Percentiles rank a stretch among this genome's conserved stretches.
Evolutionary conservation across 2,888 invertebrate species (phyloP).

Genomic region (Bombylius major): DNA sequence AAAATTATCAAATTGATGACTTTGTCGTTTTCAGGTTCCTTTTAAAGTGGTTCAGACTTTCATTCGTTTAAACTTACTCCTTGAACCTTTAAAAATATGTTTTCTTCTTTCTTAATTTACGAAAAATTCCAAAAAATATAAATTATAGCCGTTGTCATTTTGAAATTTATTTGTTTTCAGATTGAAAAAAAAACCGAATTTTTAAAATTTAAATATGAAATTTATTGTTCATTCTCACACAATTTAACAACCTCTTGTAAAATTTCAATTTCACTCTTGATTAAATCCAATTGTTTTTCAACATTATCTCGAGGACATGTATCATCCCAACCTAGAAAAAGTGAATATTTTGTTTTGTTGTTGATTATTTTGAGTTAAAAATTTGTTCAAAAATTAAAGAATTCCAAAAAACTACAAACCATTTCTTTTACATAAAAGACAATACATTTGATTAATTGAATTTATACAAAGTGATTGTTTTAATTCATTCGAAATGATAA

Average conservation of each 20-base stretch:
- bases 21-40: too few relatives aligned
- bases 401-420: slow-evolving; percentile 12
- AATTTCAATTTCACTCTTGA: slow-evolving; percentile 28
- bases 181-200: too few relatives aligned
- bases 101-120: too few relatives aligned
- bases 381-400: not conserved
- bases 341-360: not conserved
- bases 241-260: slow-evolving; percentile 22
- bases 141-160: too few relatives aligned
- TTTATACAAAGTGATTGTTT: slow-evolving; percentile 27
- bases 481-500: slow-evolving; percentile 22
- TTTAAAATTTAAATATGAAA: too few relatives aligned
- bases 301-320: slow-evolving; percentile 13
- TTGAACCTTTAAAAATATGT: too few relatives aligned
- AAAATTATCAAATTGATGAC: too few relatives aligned
- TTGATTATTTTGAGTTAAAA: not conserved
- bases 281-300: slow-evolving; percentile 26
- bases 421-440: slow-evolving; percentile 26
- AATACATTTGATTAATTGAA: slow-evolving; percentile 28
- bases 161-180: too few relatives aligned
- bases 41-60: too few relatives aligned
- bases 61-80: too few relatives aligned
- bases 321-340: slow-evolving; percentile 5
- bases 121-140: too few relatives aligned
- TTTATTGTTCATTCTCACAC: slow-evolving; percentile 11